Conservation (phyloP, 2,888 invertebrate genomes). For the Blastobasis lacticolella region DNA sequence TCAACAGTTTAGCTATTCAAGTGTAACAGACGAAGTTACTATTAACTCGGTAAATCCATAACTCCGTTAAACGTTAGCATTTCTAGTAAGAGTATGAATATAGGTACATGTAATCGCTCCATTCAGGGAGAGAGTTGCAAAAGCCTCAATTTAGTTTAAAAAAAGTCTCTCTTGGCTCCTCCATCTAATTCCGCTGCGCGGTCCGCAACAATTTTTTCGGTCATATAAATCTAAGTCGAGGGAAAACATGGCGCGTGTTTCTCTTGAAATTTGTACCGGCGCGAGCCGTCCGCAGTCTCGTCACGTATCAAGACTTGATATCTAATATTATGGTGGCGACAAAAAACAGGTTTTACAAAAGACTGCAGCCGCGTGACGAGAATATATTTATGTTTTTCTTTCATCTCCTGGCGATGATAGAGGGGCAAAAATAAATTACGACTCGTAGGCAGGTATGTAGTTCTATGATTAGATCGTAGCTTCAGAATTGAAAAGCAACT, state of each 20-base stretch:
- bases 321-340: slow-evolving; percentile 32
- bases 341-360: slow-evolving; percentile 38
- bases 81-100: not conserved
- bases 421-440: too few relatives aligned
- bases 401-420: too few relatives aligned
- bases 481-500: too few relatives aligned
- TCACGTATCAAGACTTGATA: slow-evolving; percentile 41
- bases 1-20: too few relatives aligned
- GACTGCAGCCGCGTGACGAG: not conserved
- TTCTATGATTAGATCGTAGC: too few relatives aligned
- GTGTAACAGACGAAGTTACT: too few relatives aligned
- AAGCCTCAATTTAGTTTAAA: too few relatives aligned
- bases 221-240: slow-evolving; percentile 16
- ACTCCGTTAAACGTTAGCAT: not conserved
- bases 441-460: too few relatives aligned
- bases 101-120: not conserved
- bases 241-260: slow-evolving; percentile 25
- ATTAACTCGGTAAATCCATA: too few relatives aligned
- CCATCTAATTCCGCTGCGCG: too few relatives aligned
- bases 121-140: not conserved
- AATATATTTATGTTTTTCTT: too few relatives aligned
- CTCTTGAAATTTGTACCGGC: slow-evolving; percentile 15
- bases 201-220: not conserved
- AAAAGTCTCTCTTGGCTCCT: too few relatives aligned
- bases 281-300: slow-evolving; percentile 21